Conservation (phyloP, 1,140 invertebrate genomes). For the Ericerus pela region DNA sequence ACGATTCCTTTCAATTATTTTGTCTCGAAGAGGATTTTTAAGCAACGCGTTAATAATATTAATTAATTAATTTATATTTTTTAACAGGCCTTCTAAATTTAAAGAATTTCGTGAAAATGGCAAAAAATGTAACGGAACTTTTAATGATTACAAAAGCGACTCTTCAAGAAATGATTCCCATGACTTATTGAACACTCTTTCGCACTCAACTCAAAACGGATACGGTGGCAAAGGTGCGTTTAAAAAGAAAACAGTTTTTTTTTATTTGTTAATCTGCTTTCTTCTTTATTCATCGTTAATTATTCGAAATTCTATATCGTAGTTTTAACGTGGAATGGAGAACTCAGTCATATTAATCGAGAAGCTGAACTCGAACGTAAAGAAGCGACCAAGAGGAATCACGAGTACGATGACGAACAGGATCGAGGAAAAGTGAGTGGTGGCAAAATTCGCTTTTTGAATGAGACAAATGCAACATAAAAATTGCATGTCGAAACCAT, state of each 20-base stretch:
- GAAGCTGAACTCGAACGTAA: constrained; percentile 20
- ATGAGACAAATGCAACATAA: no score
- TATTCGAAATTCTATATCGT: not conserved
- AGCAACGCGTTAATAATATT: not conserved
- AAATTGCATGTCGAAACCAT: no score
- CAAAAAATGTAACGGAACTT: not conserved
- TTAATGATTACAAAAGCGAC: not conserved
- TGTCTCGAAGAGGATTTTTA: no score
- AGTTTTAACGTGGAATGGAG: constrained; percentile 23
- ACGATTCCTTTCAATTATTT: no score
- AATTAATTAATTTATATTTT: not conserved
- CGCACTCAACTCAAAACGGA: constrained; percentile 33
- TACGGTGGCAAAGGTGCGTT: constrained; percentile 31
- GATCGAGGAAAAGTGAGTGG: constrained; percentile 22
- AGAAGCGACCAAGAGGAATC: constrained; percentile 17
- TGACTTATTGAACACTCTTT: constrained; percentile 17
- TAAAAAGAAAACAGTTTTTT: not conserved
- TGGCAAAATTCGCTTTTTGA: not conserved
- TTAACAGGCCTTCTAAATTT: not conserved
- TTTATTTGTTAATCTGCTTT: not conserved
- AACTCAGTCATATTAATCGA: constrained; percentile 19
- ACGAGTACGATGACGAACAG: constrained; percentile 21
- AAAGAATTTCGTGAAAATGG: not conserved
- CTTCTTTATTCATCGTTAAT: not conserved
- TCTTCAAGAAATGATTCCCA: not conserved